Evolutionary conservation across 2,888 invertebrate genomes (phyloP).

Genomic region (Argyresthia goedartella): DNA sequence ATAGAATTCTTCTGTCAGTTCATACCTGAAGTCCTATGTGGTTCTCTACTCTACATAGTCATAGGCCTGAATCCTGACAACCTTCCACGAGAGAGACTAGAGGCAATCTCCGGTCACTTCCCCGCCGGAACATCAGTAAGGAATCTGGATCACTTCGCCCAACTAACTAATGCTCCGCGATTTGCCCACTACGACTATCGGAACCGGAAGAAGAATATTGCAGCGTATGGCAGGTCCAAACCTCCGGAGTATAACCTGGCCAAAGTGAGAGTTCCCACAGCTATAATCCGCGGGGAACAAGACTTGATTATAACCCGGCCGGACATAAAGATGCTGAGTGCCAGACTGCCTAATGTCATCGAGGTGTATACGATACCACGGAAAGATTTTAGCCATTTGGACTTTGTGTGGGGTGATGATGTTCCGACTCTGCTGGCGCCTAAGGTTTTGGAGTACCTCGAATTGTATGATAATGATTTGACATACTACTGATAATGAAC

Average conservation of each 20-base stretch:
- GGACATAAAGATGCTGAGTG: background rate
- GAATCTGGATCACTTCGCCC: background rate
- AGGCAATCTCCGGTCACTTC: background rate
- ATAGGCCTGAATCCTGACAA: background rate
- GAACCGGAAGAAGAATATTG: background rate
- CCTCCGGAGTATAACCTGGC: background rate
- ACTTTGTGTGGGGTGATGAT: background rate
- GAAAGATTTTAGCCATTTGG: background rate
- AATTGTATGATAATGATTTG: background rate
- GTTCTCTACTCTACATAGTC: background rate
- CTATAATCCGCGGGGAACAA: background rate
- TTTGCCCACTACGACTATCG: background rate
- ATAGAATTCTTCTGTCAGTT: background rate
- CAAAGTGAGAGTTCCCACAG: background rate
- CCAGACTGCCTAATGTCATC: background rate
- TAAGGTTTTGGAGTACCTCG: background rate
- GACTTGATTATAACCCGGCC: background rate
- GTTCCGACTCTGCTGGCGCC: background rate
- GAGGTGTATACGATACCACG: background rate
- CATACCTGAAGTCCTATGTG: background rate
- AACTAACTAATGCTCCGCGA: background rate
- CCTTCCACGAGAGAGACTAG: background rate
- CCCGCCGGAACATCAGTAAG: background rate
- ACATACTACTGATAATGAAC: too few relatives aligned
- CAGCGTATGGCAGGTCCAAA: background rate